These are phyloP conservation scores for Macrotrachela quadricornifera DNA, from an alignment of 1,140 invertebrate genomes.

Conservation along the genomic window DNA sequence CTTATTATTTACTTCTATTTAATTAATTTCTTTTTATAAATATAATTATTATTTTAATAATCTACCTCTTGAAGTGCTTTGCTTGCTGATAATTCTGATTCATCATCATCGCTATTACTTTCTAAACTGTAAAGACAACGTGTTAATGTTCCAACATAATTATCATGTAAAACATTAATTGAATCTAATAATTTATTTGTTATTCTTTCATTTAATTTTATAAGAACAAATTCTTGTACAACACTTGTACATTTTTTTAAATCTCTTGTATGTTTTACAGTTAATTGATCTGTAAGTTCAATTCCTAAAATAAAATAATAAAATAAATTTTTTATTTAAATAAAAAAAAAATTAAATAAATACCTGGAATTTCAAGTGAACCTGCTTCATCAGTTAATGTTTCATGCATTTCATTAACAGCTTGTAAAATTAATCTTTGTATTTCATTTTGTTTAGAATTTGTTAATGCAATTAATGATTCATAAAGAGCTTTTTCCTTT, in stretches of 20 bases:
- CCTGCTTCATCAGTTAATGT: background rate
- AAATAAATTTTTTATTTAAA: no score
- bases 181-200: slow-evolving; percentile 56
- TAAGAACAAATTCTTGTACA: slow-evolving; percentile 53
- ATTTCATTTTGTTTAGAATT: slow-evolving; percentile 61
- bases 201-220: slow-evolving; percentile 50
- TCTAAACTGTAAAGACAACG: slow-evolving; percentile 45
- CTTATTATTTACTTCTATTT: no score
- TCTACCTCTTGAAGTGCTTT: no score
- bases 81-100: no score
- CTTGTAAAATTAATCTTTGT: slow-evolving; percentile 47
- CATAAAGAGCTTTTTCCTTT: slow-evolving; percentile 56
- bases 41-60: no score
- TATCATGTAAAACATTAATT: slow-evolving; percentile 56
- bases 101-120: no score
- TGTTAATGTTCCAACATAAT: slow-evolving; percentile 47
- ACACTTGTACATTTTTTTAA: slow-evolving; percentile 41
- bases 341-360: slow-evolving; percentile 16
- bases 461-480: slow-evolving; percentile 45
- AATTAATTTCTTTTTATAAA: no score
- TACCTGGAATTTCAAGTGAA: slow-evolving; percentile 18
- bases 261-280: slow-evolving; percentile 21
- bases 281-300: background rate
- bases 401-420: slow-evolving; percentile 33
- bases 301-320: no score